Percentiles rank a stretch among this genome's conserved stretches.
phyloP scores from a whole-genome alignment of 2,113 vertebrate genomes.

The Barbus barbus region DNA sequence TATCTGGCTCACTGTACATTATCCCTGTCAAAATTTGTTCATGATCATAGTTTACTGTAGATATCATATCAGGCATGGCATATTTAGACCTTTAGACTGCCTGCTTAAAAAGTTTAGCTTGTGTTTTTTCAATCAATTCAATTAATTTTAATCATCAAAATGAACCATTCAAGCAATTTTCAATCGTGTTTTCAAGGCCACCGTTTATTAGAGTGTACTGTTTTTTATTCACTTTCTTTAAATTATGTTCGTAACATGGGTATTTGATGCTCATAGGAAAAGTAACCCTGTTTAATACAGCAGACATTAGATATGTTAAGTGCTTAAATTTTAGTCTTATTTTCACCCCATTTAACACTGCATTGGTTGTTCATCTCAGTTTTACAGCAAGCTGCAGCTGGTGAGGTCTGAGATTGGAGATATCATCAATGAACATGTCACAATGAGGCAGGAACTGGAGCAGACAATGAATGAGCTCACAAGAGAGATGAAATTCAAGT shows the following conservation, averaged over 20 bases:
- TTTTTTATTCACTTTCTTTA: not conserved
- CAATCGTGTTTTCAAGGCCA: no score
- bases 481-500: slow-evolving; percentile 97
- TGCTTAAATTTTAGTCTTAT: not conserved
- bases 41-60: not conserved
- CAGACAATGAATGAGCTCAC: slow-evolving; percentile 93
- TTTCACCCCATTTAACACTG: not conserved
- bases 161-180: no score
- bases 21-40: not conserved
- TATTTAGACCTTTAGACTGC: not conserved
- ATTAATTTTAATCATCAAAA: no score
- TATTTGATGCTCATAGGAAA: no score
- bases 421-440: slow-evolving; percentile 89
- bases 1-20: not conserved
- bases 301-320: not conserved
- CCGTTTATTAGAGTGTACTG: no score
- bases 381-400: slow-evolving; percentile 89
- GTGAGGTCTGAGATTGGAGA: slow-evolving; percentile 92
- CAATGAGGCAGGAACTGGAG: slow-evolving; percentile 91
- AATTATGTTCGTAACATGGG: not conserved
- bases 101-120: not conserved
- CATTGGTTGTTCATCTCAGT: slow-evolving; percentile 65
- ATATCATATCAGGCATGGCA: not conserved
- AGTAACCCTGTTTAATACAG: not conserved
- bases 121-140: no score